Percentiles rank a stretch among this genome's conserved stretches.
phyloP scores from a whole-genome alignment of 1,140 invertebrate species.

The Cherax quadricarinatus region DNA sequence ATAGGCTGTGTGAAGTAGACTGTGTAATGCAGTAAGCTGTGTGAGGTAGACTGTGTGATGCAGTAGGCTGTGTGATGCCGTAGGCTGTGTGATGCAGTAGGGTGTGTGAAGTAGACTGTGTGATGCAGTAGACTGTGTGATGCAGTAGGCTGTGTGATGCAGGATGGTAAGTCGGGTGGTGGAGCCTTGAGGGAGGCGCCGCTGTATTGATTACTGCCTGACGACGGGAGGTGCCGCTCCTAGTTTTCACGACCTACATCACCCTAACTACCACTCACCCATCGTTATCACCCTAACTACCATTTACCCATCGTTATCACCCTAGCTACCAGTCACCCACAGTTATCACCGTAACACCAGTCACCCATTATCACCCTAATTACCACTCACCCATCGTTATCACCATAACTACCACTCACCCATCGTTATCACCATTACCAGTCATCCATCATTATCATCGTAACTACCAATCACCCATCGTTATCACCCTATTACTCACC shows the following conservation, averaged over 20 bases:
- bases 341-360: not conserved
- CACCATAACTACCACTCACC: not conserved
- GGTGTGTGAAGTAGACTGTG: not conserved
- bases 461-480: not conserved
- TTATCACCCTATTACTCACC: not conserved
- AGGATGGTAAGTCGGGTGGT: not conserved
- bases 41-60: not conserved
- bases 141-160: slow-evolving; percentile 5
- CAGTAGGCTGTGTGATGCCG: not conserved
- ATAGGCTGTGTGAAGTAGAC: not conserved
- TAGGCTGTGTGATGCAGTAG: not conserved
- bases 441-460: not conserved
- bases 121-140: not conserved
- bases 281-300: slow-evolving; percentile 2
- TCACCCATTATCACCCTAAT: not conserved
- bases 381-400: not conserved
- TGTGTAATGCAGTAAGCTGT: too few species aligned
- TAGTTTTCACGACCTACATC: not conserved
- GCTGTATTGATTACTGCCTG: slow-evolving; percentile 38
- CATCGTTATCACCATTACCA: not conserved
- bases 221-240: slow-evolving; percentile 22
- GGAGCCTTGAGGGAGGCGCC: slow-evolving; percentile 27
- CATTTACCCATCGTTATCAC: not conserved
- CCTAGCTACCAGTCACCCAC: not conserved
- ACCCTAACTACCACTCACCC: not conserved